phyloP scores from a whole-genome alignment of 2,797 vertebrate genomes.

The Lates japonicus region DNA sequence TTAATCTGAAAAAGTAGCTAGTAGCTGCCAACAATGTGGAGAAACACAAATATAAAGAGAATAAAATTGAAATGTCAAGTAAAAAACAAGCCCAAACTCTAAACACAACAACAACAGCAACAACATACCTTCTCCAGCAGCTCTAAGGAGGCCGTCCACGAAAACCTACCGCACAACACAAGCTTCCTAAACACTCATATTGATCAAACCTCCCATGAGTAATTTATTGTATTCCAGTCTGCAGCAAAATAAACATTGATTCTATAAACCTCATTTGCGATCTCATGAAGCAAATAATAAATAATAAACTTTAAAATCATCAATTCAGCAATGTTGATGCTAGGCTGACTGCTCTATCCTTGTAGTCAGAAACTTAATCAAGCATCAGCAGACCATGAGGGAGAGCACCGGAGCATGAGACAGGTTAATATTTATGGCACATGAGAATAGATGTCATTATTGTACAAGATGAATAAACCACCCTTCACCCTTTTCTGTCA shows the following conservation, averaged over 20 bases:
- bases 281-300: constrained; percentile 30
- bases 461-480: constrained; percentile 41
- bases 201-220: constrained; percentile 26
- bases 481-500: constrained; percentile 31
- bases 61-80: too few species aligned
- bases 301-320: constrained; percentile 29
- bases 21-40: not conserved
- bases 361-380: constrained; percentile 37
- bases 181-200: not conserved
- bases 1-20: not conserved
- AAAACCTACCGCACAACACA: not conserved
- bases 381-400: constrained; percentile 16
- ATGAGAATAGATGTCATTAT: constrained; percentile 39
- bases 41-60: not conserved
- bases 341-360: constrained; percentile 21
- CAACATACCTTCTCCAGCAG: not conserved
- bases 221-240: constrained; percentile 20
- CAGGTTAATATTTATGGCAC: constrained; percentile 40
- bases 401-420: constrained; percentile 14
- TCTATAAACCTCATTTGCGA: constrained; percentile 20
- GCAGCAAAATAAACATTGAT: constrained; percentile 25
- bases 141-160: too few species aligned
- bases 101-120: too few species aligned
- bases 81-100: too few species aligned
- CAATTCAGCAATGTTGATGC: constrained; percentile 36